Evolutionary conservation across 2,888 invertebrate species (phyloP), one percentile per base, ranked within the genome.

Genomic region (Orthosia cruda): DNA sequence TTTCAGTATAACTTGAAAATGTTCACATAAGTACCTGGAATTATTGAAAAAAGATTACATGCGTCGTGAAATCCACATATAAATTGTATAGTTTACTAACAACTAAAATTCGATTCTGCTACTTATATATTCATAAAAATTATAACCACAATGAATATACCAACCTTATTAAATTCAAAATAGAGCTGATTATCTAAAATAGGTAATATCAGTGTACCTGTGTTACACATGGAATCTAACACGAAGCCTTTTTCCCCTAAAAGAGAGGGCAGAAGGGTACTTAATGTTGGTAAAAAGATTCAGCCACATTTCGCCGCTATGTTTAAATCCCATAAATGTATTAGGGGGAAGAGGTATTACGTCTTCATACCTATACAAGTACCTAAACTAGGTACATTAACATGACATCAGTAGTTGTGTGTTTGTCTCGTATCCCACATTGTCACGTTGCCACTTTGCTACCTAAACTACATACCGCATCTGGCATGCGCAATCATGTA

Each of bases 391-490:
- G 20, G 4, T 67, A n/a, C 18, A 63, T 66, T 26, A 65, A 78
- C 26, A 65, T 18, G 32, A 54, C 52, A 77, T 77, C 23, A 54
- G 26, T n/a, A 23, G 26, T 47, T 45, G 20, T 18, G 15, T 20
- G 32, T 55, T 75, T 20, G 26, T 18, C 20, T 57, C 20, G 55
- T 61, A 16, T 23, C 16, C 50, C 18, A 20, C 18, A 32, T 16
- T 40, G 23, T 20, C 55, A 70, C 16, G 23, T 49, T 62, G 47
- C 72, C 59, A 71, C 40, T 40, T 40, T 40, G 40, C 40, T 9
- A 40, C 20, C 12, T 26, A 26, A 84, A 81, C 84, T 68, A 81
- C 78, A 84, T 84, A 84, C 26, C 23, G 26, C 65, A 52, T 64
- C 18, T 75, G 70, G 57, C 52, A 50, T 65, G 18, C 68, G 54